Evolutionary conservation across 2,888 invertebrate genomes (phyloP).

Genomic region (Ptychoptera contaminata): DNA sequence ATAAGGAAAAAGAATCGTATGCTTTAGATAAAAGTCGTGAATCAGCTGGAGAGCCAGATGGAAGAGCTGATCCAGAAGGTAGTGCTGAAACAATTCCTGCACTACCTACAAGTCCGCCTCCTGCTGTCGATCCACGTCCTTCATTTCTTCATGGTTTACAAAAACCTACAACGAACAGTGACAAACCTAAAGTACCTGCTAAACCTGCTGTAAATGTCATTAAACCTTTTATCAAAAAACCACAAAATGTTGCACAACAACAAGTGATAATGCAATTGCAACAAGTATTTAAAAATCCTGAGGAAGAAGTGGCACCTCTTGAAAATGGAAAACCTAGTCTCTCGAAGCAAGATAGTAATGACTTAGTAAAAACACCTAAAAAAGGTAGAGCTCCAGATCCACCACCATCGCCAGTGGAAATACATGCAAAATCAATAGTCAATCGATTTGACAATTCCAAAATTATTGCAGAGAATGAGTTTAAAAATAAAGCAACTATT

Average conservation of each 20-base stretch:
- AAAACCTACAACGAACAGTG: slow-evolving; percentile 27
- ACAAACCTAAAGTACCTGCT: slow-evolving; percentile 52
- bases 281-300: slow-evolving; percentile 30
- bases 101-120: slow-evolving; percentile 52
- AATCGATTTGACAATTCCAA: neutral
- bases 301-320: slow-evolving; percentile 31
- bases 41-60: slow-evolving; percentile 71
- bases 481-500: neutral
- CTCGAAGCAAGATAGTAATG: slow-evolving; percentile 22
- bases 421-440: neutral
- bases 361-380: slow-evolving; percentile 33
- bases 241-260: slow-evolving; percentile 25
- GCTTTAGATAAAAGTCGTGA: slow-evolving; percentile 54
- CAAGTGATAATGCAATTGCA: slow-evolving; percentile 39
- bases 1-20: too few relatives aligned
- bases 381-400: slow-evolving; percentile 69
- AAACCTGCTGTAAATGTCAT: slow-evolving; percentile 48
- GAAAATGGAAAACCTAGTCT: slow-evolving; percentile 42
- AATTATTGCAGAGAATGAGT: neutral
- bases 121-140: slow-evolving; percentile 39
- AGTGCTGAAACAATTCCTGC: slow-evolving; percentile 42
- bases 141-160: slow-evolving; percentile 58
- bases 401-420: slow-evolving; percentile 25
- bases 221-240: slow-evolving; percentile 37
- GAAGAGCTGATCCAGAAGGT: slow-evolving; percentile 69